A percentile compares a stretch with the other conserved stretches of the same genome.
These are phyloP conservation scores for Nannoperca australis DNA, from an alignment of 2,797 vertebrate genomes.

Conservation along the genomic window DNA sequence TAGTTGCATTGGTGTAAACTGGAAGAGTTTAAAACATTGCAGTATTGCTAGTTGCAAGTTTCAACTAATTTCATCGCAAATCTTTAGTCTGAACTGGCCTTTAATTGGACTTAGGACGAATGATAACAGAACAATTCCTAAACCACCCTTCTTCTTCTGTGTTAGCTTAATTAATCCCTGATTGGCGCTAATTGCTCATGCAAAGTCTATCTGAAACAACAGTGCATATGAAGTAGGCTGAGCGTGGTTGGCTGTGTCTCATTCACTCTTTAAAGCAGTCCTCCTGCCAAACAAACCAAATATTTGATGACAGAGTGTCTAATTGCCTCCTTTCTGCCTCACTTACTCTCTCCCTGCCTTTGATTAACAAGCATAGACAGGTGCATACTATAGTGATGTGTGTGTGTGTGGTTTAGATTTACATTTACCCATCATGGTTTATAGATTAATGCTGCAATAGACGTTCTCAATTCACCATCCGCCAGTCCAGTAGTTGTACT, in stretches of 20 bases:
- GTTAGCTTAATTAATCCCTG: slow-evolving; percentile 85
- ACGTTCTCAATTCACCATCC: slow-evolving; percentile 45
- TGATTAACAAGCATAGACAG: slow-evolving; percentile 72
- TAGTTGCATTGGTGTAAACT: too few species aligned
- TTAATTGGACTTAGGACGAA: slow-evolving; percentile 78
- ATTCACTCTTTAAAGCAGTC: slow-evolving; percentile 60
- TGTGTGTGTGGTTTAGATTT: slow-evolving; percentile 54
- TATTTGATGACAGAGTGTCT: slow-evolving; percentile 81
- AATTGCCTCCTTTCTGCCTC: slow-evolving; percentile 76
- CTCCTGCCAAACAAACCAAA: slow-evolving; percentile 78
- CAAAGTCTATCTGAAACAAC: slow-evolving; percentile 75
- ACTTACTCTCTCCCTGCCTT: slow-evolving; percentile 50
- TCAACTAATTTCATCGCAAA: too few species aligned
- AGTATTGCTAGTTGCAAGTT: too few species aligned
- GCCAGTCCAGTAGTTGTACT: slow-evolving; percentile 43
- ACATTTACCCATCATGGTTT: slow-evolving; percentile 49
- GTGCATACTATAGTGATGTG: slow-evolving; percentile 49
- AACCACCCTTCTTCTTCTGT: slow-evolving; percentile 73
- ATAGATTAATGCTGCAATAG: slow-evolving; percentile 48
- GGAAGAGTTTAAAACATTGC: too few species aligned
- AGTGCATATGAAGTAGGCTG: slow-evolving; percentile 70
- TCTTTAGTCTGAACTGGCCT: too few species aligned
- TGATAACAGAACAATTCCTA: slow-evolving; percentile 71
- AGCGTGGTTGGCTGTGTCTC: slow-evolving; percentile 54
- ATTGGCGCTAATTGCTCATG: slow-evolving; percentile 85